Percentiles rank a stretch among this genome's conserved stretches.
Conservation (phyloP, 2,888 invertebrate genomes). For the Callimorpha dominula region DNA sequence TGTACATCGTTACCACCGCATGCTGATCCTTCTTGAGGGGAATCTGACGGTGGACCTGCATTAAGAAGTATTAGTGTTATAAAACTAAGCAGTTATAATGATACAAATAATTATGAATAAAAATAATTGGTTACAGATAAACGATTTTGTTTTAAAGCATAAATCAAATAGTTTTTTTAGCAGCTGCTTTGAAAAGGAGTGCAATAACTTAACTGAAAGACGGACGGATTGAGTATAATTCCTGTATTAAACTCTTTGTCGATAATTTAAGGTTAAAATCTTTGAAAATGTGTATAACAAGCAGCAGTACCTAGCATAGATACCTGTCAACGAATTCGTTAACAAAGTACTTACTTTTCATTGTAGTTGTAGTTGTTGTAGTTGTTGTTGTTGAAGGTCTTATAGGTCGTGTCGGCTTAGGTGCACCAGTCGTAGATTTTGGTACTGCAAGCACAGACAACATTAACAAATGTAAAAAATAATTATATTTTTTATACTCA, state of each 20-base stretch:
- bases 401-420: slow-evolving; percentile 67
- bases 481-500: not conserved
- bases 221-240: too few species aligned
- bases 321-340: not conserved
- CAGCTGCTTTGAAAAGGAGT: too few species aligned
- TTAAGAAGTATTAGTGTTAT: not conserved
- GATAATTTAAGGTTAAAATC: not conserved
- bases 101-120: not conserved
- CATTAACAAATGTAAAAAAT: not conserved
- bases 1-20: slow-evolving; percentile 67
- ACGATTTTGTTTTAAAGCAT: too few species aligned
- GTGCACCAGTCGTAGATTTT: slow-evolving; percentile 63
- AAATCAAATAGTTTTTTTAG: too few species aligned
- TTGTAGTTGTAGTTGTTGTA: slow-evolving; percentile 25
- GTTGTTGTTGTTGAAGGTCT: slow-evolving; percentile 59
- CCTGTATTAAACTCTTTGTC: too few species aligned
- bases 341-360: slow-evolving; percentile 1
- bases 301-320: too few species aligned
- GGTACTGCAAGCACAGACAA: slow-evolving; percentile 37
- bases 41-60: slow-evolving; percentile 52
- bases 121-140: too few species aligned
- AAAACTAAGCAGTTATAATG: not conserved
- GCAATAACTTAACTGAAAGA: too few species aligned
- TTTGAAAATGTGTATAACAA: too few species aligned
- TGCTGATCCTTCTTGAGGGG: slow-evolving; percentile 58